Base-by-base conservation (phyloP, 1,140 invertebrate species). In the Berghia stephanieae region DNA sequence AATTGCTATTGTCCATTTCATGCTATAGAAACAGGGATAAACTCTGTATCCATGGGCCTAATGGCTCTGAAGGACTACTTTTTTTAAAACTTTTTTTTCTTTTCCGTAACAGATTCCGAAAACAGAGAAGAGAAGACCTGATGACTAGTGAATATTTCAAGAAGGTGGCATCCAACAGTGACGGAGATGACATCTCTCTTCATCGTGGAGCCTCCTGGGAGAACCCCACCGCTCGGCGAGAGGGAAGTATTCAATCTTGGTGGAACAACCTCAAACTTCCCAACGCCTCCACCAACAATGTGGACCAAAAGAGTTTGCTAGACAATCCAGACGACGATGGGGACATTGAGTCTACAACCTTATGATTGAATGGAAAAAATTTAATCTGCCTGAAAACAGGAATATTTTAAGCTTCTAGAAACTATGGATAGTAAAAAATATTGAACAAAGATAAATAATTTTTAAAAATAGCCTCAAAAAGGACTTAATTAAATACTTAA, bases 201-300 rank as follows among this genome's bases (percentile, higher is more conserved):
- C 83, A 86, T 52, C 80, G 85, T 34, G 85, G 86, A 2, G 80
- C 83, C 0, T 83, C 83, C 18, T 82, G 83, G 46, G 76, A 78
- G 5, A 82, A 79, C 63, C 75, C 82, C 6, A 83, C 82, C 63
- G 77, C 75, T 34, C 52, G 49, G 21, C 43, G 70, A 40, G 79
- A 76, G 24, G 60, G 71, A n/a, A 82, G 83, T 46, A 83, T 85
- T 21, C 86, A 84, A 72, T 78, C 86, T 4, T 78, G 84, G 34
- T 86, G 83, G 18, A 80, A 81, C 24, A 78, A 85, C 16, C 84
- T 84, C 78, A 83, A 81, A n/a, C 80, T 79, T 46, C 78, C 81
- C 75, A 86, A 85, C 52, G 69, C 80, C 5, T 2, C 72, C 34
- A 52, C 63, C 69, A 21, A 43, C 2, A 72, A 69, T 0, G 69